Conservation (phyloP, 1,140 invertebrate species). For the Drosophila ficusphila region DNA sequence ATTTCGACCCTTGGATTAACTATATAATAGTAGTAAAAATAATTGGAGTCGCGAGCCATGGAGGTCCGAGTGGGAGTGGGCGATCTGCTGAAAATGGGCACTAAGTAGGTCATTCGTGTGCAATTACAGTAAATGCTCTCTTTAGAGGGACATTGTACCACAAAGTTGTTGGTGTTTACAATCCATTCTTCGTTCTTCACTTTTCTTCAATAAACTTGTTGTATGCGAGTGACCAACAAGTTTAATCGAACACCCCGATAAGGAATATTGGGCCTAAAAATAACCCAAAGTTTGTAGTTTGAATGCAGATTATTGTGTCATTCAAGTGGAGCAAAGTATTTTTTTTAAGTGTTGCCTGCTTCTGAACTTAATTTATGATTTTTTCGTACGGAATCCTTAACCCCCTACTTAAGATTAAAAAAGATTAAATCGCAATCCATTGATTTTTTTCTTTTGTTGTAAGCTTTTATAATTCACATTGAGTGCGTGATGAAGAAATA, state of each 20-base stretch:
- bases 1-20: background rate
- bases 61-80: constrained; percentile 51
- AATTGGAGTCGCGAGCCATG: constrained; percentile 25
- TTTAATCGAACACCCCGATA: background rate
- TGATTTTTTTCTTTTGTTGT: no score
- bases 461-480: no score
- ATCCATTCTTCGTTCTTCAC: background rate
- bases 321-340: background rate
- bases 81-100: constrained; percentile 61
- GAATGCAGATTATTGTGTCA: background rate
- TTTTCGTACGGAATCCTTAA: background rate
- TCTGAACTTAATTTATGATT: no score
- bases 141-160: background rate
- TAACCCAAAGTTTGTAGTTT: constrained; percentile 16
- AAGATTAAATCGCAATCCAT: background rate
- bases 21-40: background rate
- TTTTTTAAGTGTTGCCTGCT: no score
- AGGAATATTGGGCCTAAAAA: constrained; percentile 4
- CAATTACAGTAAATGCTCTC: background rate
- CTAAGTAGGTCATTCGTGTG: constrained; percentile 56
- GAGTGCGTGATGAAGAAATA: no score
- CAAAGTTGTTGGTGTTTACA: no score
- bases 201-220: background rate
- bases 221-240: no score
- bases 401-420: no score